These are phyloP conservation scores for Zoanthus sansibaricus DNA, from an alignment of 92 coral and sea anemone species.

Conservation along the genomic window DNA sequence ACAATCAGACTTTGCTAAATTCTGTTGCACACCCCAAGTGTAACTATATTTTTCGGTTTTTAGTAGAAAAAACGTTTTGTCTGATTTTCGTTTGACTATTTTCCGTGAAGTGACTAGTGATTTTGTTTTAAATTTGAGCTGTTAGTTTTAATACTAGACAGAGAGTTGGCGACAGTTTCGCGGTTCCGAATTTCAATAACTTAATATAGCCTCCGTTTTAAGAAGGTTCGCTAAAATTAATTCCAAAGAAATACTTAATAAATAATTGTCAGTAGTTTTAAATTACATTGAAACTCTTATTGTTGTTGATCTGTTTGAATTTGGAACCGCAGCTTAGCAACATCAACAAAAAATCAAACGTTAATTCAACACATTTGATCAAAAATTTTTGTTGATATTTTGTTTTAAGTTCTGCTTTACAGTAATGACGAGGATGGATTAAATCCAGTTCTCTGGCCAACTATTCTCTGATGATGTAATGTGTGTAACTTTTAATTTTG, in stretches of 20 bases:
- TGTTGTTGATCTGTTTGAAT: neutral
- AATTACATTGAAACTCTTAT: neutral
- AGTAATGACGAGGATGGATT: conserved; percentile 7
- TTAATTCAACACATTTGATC: conserved; percentile 21
- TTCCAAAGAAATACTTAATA: neutral
- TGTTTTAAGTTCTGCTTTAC: neutral
- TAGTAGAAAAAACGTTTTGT: neutral
- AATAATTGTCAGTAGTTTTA: neutral
- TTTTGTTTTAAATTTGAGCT: neutral
- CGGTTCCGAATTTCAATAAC: conserved; percentile 28
- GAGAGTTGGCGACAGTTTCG: conserved; percentile 42
- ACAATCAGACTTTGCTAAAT: neutral
- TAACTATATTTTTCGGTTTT: neutral
- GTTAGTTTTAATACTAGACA: conserved; percentile 1
- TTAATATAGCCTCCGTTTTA: conserved; percentile 34
- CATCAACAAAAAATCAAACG: neutral
- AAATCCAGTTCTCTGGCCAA: conserved; percentile 18
- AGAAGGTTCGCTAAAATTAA: conserved; percentile 10
- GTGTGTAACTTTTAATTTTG: neutral
- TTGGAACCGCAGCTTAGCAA: neutral
- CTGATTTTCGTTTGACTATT: conserved; percentile 8
- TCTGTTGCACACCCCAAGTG: neutral
- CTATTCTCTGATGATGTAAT: conserved; percentile 14
- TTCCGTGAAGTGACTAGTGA: conserved; percentile 2
- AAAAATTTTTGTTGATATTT: neutral